phyloP scores from a whole-genome alignment of 2,797 vertebrate species.

The Cossypha heuglini region DNA sequence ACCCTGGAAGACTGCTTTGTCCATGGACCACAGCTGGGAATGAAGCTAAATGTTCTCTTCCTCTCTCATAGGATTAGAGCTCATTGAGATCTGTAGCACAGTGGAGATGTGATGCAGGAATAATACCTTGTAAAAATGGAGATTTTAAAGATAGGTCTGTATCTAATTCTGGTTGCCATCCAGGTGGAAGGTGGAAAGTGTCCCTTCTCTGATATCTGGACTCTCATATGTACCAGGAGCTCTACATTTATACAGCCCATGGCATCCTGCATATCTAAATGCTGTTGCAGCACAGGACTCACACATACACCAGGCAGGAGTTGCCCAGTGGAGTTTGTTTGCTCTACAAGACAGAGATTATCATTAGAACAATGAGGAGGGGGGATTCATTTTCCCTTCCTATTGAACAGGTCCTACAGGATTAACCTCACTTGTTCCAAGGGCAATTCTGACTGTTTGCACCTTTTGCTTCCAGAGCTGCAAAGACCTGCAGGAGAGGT shows the following conservation, averaged over 20 bases:
- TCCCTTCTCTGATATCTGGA: neutral
- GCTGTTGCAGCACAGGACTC: neutral
- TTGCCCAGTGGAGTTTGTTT: neutral
- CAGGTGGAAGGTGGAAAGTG: neutral
- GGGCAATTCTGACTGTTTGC: neutral
- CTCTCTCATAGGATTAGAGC: neutral
- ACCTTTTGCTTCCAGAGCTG: neutral
- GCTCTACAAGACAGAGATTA: neutral
- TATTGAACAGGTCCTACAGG: neutral
- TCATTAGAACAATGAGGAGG: accelerated
- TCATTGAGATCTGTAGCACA: neutral
- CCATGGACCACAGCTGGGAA: neutral
- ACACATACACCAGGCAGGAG: neutral
- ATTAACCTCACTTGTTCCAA: neutral
- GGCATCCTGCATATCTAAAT: neutral
- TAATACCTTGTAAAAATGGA: neutral
- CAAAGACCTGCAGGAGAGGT: neutral
- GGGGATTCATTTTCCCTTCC: neutral
- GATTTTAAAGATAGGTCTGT: neutral
- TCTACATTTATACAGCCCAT: neutral
- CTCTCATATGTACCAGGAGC: neutral
- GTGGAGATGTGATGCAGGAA: neutral
- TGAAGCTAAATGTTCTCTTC: neutral
- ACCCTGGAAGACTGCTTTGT: neutral
- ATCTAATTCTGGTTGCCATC: neutral